These are phyloP conservation scores for Nannobrachium achirus DNA, from an alignment of 2,113 vertebrate species.

Conservation along the genomic window DNA sequence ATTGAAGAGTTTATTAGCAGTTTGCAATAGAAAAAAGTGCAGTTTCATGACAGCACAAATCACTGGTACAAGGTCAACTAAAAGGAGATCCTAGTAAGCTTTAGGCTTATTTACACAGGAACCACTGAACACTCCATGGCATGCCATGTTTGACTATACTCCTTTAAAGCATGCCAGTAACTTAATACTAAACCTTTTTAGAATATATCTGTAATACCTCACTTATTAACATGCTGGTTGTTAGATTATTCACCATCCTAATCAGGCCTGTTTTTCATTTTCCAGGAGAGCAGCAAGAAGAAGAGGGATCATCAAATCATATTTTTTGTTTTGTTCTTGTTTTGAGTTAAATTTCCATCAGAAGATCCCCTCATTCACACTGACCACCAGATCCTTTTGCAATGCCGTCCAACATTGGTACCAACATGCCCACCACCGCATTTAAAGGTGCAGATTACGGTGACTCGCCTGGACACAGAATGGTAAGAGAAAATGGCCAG, in stretches of 20 bases:
- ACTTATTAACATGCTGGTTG: background rate
- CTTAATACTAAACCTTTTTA: slow-evolving; percentile 13
- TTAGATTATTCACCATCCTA: background rate
- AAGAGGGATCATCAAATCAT: slow-evolving; percentile 69
- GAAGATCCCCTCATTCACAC: slow-evolving; percentile 37
- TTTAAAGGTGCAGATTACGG: slow-evolving; percentile 74
- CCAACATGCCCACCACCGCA: slow-evolving; percentile 57
- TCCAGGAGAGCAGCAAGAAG: slow-evolving; percentile 61
- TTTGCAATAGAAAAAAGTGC: no score
- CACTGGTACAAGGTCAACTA: no score
- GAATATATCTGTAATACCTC: background rate
- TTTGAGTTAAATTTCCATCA: slow-evolving; percentile 51
- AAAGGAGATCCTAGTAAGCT: no score
- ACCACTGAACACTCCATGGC: background rate
- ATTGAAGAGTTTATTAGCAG: no score
- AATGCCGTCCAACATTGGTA: slow-evolving; percentile 86
- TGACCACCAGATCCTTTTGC: slow-evolving; percentile 43
- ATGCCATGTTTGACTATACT: background rate
- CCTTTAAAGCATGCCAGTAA: background rate
- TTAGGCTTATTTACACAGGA: background rate
- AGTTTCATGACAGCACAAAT: no score
- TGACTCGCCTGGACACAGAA: slow-evolving; percentile 72
- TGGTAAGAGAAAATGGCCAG: slow-evolving; percentile 69
- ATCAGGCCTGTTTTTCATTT: slow-evolving; percentile 19
- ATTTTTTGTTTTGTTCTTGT: slow-evolving; percentile 29